Conservation (phyloP, 53 echinoderm and acorn worm genomes). For the Holothuria leucospilota region DNA sequence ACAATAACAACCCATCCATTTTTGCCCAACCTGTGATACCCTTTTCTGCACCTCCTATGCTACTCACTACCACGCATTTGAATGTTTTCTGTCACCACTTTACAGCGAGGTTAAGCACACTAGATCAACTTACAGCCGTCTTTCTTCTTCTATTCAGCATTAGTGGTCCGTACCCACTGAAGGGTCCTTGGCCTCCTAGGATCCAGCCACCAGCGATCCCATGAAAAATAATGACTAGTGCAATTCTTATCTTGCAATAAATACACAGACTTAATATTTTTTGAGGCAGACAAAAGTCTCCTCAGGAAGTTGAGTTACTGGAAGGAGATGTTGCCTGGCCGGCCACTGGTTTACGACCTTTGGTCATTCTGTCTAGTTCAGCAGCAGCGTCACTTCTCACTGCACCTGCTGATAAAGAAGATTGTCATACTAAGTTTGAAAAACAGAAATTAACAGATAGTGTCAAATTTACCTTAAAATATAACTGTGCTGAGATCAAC, state of each 20-base stretch:
- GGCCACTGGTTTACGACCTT: constrained; percentile 82
- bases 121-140: no score
- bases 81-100: no score
- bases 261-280: no score
- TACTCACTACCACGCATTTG: no score
- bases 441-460: no score
- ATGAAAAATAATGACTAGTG: constrained; percentile 20
- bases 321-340: constrained; percentile 63
- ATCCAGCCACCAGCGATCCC: constrained; percentile 24
- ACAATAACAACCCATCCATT: no score
- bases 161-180: no score
- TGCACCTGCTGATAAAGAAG: constrained; percentile 63
- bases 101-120: no score
- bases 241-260: neutral
- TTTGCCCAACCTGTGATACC: no score
- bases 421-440: neutral
- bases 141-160: no score
- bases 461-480: no score
- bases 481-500: neutral
- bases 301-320: constrained; percentile 55
- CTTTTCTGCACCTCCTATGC: no score
- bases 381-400: constrained; percentile 96
- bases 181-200: constrained; percentile 5
- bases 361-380: constrained; percentile 95
- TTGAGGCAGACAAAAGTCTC: neutral